Evolutionary conservation across 2,797 vertebrate species (phyloP).

Genomic region (Novumbra hubbsi): DNA sequence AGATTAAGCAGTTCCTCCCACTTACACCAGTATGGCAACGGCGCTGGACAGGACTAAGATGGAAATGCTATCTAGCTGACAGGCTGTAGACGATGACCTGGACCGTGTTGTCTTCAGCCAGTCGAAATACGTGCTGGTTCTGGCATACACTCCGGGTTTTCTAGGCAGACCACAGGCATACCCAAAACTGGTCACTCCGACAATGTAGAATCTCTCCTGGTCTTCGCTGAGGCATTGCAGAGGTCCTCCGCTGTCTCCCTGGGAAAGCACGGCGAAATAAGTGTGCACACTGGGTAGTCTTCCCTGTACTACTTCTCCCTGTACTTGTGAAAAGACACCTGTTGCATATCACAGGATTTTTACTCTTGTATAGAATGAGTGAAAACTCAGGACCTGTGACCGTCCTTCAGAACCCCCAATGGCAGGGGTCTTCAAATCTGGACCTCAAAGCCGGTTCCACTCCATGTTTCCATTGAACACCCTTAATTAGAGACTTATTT

Average conservation of each 20-base stretch:
- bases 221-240: slow-evolving; percentile 65
- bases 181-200: slow-evolving; percentile 64
- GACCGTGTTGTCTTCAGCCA: slow-evolving; percentile 50
- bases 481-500: too few species aligned
- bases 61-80: slow-evolving; percentile 2
- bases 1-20: not conserved
- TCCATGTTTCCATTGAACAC: too few species aligned
- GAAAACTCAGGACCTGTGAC: too few species aligned
- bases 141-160: slow-evolving; percentile 57
- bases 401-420: too few species aligned
- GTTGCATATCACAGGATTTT: too few species aligned
- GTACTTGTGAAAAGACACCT: too few species aligned
- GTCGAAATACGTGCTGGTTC: slow-evolving; percentile 44
- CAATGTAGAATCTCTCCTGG: slow-evolving; percentile 53
- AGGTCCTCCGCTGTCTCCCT: slow-evolving; percentile 68
- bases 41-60: slow-evolving; percentile 33
- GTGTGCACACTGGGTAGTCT: not conserved
- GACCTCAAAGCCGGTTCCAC: too few species aligned
- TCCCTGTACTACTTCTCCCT: too few species aligned
- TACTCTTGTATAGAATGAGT: too few species aligned
- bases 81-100: slow-evolving; percentile 21
- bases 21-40: slow-evolving; percentile 21
- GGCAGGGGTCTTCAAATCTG: too few species aligned
- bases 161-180: slow-evolving; percentile 45
- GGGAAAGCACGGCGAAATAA: slow-evolving; percentile 5